Conservation (phyloP, 1,140 invertebrate genomes). For the Aethina tumida region DNA sequence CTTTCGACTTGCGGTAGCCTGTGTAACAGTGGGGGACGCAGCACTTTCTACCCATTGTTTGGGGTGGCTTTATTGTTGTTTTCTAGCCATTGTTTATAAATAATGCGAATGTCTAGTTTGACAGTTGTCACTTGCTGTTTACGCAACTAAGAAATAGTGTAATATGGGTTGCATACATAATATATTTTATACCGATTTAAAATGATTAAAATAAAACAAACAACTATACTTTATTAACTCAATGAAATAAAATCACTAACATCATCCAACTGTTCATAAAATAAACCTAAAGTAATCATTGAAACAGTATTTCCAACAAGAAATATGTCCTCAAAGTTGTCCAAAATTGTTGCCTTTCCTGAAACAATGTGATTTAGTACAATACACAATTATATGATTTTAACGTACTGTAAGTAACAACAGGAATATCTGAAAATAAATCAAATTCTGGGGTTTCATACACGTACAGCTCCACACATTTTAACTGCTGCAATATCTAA, state of each 20-base stretch:
- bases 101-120: no score
- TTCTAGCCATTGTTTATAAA: neutral
- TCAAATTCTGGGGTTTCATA: slow-evolving; percentile 2
- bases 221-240: no score
- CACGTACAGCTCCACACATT: slow-evolving; percentile 19
- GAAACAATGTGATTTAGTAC: slow-evolving; percentile 10
- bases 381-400: slow-evolving; percentile 1
- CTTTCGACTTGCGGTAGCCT: slow-evolving; percentile 10
- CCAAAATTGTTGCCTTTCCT: slow-evolving; percentile 21
- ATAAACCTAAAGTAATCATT: slow-evolving; percentile 19
- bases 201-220: no score
- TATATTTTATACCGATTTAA: no score
- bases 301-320: slow-evolving; percentile 14
- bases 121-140: no score
- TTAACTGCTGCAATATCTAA: slow-evolving; percentile 23
- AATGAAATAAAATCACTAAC: no score
- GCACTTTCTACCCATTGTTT: slow-evolving; percentile 13
- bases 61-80: neutral
- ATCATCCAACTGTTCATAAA: slow-evolving; percentile 9
- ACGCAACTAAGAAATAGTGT: no score
- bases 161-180: no score
- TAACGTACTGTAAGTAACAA: neutral
- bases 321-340: slow-evolving; percentile 22
- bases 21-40: slow-evolving; percentile 12
- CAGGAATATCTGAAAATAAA: slow-evolving; percentile 14